Conservation (phyloP, 2,888 invertebrate genomes). For the Caenorhabditis sp. region DNA sequence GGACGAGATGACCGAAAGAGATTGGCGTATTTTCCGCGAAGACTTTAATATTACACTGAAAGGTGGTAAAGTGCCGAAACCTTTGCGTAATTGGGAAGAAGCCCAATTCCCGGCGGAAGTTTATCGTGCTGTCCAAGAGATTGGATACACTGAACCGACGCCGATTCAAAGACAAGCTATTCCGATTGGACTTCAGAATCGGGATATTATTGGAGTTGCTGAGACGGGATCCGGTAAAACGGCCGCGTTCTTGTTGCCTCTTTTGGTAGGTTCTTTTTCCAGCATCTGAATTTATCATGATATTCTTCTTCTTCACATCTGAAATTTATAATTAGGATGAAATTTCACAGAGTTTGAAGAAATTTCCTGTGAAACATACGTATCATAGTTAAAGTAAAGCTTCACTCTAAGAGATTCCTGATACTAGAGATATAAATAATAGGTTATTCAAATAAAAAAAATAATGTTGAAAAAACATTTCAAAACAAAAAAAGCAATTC, state of each 20-base stretch:
- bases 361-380: no score
- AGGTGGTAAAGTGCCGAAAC: constrained; percentile 90
- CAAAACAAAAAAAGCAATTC: no score
- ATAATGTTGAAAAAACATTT: no score
- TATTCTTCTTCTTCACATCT: no score
- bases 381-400: no score
- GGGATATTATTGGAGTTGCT: constrained; percentile 95
- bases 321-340: no score
- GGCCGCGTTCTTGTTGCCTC: constrained; percentile 93
- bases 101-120: constrained; percentile 88
- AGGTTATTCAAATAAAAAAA: no score
- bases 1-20: constrained; percentile 96
- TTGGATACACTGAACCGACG: constrained; percentile 81
- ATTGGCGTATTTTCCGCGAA: constrained; percentile 99
- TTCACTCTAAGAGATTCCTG: no score
- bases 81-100: constrained; percentile 93
- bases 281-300: constrained; percentile 70
- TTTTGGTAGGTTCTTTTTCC: constrained; percentile 75
- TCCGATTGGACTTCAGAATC: constrained; percentile 84
- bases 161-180: constrained; percentile 99
- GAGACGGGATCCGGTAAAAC: constrained; percentile 99
- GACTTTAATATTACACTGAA: constrained; percentile 98
- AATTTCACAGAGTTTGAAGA: no score
- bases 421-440: no score
- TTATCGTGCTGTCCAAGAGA: constrained; percentile 87